These are phyloP conservation scores for Stratiolaelaps scimitus DNA, from an alignment of 1,140 invertebrate species.

Conservation along the genomic window DNA sequence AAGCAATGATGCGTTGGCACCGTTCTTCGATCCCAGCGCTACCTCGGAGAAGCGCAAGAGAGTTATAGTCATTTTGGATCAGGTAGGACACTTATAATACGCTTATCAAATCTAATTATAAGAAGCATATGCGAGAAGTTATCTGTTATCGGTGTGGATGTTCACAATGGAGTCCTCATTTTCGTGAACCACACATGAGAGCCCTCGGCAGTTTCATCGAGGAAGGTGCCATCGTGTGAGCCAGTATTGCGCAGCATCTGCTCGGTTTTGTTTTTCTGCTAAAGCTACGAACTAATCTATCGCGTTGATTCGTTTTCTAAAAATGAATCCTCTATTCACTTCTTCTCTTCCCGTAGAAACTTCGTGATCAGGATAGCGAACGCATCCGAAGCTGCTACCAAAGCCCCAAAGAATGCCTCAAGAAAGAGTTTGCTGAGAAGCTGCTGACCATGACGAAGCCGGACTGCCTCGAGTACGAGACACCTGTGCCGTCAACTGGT, in stretches of 20 bases:
- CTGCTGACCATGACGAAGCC: background rate
- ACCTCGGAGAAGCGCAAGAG: background rate
- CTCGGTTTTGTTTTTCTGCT: no score
- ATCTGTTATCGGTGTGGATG: background rate
- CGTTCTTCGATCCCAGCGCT: constrained; percentile 9
- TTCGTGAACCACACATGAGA: no score
- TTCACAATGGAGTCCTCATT: background rate
- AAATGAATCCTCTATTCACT: background rate
- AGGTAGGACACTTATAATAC: no score
- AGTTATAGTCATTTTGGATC: constrained; percentile 3
- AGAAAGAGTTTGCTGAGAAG: constrained; percentile 19
- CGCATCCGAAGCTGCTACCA: background rate
- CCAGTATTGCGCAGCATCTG: no score
- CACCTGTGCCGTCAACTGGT: background rate
- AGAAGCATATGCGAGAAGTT: no score
- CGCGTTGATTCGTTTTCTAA: no score
- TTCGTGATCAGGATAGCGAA: background rate
- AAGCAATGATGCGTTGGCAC: background rate
- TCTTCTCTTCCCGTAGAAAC: background rate
- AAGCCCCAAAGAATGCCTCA: constrained; percentile 3
- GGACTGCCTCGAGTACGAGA: background rate
- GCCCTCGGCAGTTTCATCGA: no score
- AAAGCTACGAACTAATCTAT: no score
- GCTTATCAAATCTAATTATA: no score
- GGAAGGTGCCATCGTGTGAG: no score